Conservation (phyloP, 1,140 invertebrate species). For the Drosophila insularis region DNA sequence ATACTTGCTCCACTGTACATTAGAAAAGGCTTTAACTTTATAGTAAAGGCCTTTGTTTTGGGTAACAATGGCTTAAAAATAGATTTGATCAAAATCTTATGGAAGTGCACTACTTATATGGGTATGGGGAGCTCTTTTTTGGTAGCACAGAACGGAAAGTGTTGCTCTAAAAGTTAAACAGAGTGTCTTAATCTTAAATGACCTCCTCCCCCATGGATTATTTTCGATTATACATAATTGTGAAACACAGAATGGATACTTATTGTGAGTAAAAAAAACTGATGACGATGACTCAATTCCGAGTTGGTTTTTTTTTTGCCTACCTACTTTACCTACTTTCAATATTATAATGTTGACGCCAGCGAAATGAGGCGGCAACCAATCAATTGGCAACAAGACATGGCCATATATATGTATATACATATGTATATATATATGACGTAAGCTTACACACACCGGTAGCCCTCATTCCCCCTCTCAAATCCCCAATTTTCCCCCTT, state of each 20-base stretch:
- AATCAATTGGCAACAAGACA: constrained; percentile 76
- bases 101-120: not conserved
- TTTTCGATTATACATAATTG: not conserved
- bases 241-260: not conserved
- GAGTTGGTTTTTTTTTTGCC: constrained; percentile 14
- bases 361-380: constrained; percentile 49
- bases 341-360: constrained; percentile 57
- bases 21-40: not conserved
- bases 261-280: not conserved
- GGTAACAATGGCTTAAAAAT: constrained; percentile 4
- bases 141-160: not conserved
- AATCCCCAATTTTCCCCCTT: constrained; percentile 19
- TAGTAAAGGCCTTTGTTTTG: not conserved
- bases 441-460: constrained; percentile 47
- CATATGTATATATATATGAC: constrained; percentile 45
- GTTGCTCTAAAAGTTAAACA: not conserved
- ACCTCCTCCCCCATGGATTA: not conserved
- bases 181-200: not conserved
- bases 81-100: not conserved
- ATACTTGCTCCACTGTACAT: not conserved
- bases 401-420: constrained; percentile 50
- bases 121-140: not conserved
- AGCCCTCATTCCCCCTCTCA: constrained; percentile 16
- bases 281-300: constrained; percentile 38
- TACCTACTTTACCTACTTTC: constrained; percentile 69